These are phyloP conservation scores for Scaeva pyrastri DNA, from an alignment of 2,888 invertebrate species.

Conservation along the genomic window DNA sequence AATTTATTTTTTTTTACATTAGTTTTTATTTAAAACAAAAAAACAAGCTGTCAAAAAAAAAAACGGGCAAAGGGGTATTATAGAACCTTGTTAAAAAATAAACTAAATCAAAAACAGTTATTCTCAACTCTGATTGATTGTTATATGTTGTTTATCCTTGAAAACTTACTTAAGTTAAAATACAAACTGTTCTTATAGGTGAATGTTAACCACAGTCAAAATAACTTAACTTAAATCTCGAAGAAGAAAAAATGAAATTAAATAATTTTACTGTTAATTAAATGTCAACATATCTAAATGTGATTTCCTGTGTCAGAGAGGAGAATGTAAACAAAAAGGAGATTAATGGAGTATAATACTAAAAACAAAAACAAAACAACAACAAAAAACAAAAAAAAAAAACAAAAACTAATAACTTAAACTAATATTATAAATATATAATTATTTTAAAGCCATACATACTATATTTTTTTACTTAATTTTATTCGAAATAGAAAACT, in stretches of 20 bases:
- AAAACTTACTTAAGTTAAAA: conserved; percentile 40
- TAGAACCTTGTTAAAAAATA: not conserved
- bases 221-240: conserved; percentile 8
- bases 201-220: conserved; percentile 49
- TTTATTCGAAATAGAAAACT: conserved; percentile 9
- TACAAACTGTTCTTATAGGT: conserved; percentile 48
- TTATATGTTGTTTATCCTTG: conserved; percentile 30
- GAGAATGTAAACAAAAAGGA: conserved; percentile 44
- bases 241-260: conserved; percentile 15
- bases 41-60: conserved; percentile 20
- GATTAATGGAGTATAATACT: conserved; percentile 45
- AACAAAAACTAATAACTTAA: conserved; percentile 15
- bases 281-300: conserved; percentile 76
- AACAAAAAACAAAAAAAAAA: conserved; percentile 26
- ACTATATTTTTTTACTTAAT: conserved; percentile 18
- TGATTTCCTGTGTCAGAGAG: conserved; percentile 69
- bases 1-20: conserved; percentile 9
- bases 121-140: conserved; percentile 29
- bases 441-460: conserved; percentile 31
- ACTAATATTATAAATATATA: conserved; percentile 48
- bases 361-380: too few relatives aligned
- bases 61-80: conserved; percentile 44
- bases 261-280: conserved; percentile 69
- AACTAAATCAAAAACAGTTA: not conserved
- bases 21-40: conserved; percentile 18